Percentiles rank a stretch among this genome's conserved stretches.
Conservation (phyloP, 2,113 vertebrate species). For the Oreocharis arfaki region DNA sequence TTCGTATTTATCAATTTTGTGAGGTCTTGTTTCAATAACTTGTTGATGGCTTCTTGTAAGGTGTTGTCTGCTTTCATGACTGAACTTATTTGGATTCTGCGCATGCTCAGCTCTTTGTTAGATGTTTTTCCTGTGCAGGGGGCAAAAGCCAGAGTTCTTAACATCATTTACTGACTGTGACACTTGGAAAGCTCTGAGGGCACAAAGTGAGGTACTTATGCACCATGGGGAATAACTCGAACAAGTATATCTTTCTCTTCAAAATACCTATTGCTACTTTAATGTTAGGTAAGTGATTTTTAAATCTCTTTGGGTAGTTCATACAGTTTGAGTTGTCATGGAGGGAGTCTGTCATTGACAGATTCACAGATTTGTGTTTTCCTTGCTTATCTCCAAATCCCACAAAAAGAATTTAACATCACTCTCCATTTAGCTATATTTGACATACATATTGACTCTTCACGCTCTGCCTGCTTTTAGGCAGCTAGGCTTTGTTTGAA, state of each 20-base stretch:
- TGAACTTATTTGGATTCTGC: not conserved
- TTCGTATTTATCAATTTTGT: not conserved
- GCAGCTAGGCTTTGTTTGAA: not conserved
- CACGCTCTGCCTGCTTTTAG: not conserved
- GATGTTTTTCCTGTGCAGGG: not conserved
- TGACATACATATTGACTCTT: not conserved
- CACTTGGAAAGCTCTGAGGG: constrained; percentile 22
- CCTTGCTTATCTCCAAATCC: constrained; percentile 35
- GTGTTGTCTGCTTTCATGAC: not conserved
- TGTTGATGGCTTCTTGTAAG: not conserved
- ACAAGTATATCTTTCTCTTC: constrained; percentile 33
- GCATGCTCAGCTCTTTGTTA: not conserved
- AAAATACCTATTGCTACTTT: constrained; percentile 41
- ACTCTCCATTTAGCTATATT: not conserved
- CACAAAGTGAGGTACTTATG: constrained; percentile 10
- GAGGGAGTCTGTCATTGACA: not conserved
- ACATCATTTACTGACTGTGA: not conserved
- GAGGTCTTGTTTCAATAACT: not conserved
- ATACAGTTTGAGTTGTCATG: constrained; percentile 22
- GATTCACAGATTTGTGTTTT: not conserved
- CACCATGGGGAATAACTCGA: constrained; percentile 29
- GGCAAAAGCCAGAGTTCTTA: not conserved
- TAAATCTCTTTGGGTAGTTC: constrained; percentile 35
- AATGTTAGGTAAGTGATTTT: constrained; percentile 39
- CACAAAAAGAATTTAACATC: not conserved